Percentiles rank a stretch among this genome's conserved stretches.
phyloP scores from a whole-genome alignment of 2,797 vertebrate species.

The Acestrorhynchus altus region DNA sequence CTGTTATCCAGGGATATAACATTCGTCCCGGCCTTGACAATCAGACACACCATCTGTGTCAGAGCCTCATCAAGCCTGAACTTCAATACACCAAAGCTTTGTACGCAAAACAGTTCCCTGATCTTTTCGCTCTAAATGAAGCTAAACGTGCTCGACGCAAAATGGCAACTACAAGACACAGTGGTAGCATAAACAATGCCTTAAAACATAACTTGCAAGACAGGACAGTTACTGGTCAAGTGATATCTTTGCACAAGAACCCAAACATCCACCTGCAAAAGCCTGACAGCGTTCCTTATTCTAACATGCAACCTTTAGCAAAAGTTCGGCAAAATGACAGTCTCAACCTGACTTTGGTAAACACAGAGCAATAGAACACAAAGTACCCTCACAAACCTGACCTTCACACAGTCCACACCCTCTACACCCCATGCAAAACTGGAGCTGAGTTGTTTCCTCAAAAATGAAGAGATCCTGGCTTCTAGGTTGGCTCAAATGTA shows the following conservation, averaged over 20 bases:
- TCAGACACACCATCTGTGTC: conserved; percentile 70
- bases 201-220: not conserved
- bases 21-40: conserved; percentile 72
- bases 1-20: conserved; percentile 86
- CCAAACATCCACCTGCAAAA: not conserved
- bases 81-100: conserved; percentile 81
- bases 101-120: conserved; percentile 80
- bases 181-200: not conserved
- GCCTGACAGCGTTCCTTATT: not conserved
- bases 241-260: not conserved
- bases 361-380: not conserved
- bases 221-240: not conserved
- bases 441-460: not conserved
- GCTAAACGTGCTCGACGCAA: not conserved
- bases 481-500: not conserved
- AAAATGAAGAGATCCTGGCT: not conserved
- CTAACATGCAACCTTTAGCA: not conserved
- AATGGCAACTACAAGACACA: not conserved
- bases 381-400: not conserved
- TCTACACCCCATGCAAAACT: too few relatives aligned
- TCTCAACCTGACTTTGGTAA: not conserved
- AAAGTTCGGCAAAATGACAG: not conserved
- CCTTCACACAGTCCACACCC: not conserved
- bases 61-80: conserved; percentile 81
- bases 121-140: conserved; percentile 27